phyloP scores from a whole-genome alignment of 2,888 invertebrate species.

The Lasioglossum figueresi region DNA sequence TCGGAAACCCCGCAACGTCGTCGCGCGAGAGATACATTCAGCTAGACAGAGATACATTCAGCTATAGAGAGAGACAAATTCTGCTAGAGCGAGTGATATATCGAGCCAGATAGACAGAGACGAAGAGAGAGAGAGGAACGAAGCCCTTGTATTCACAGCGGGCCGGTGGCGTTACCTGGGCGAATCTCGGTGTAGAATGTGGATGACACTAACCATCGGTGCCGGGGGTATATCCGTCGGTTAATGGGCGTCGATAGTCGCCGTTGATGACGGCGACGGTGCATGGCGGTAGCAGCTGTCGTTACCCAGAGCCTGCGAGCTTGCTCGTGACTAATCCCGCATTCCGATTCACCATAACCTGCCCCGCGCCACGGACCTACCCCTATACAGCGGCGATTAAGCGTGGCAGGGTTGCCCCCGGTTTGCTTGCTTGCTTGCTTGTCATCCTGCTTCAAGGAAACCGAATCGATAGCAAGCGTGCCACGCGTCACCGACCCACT shows the following conservation, averaged over 20 bases:
- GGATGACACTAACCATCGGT: constrained; percentile 60
- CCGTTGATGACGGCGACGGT: constrained; percentile 68
- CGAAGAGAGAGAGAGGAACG: constrained; percentile 27
- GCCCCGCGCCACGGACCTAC: constrained; percentile 62
- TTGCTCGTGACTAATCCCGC: constrained; percentile 80
- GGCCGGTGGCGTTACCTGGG: constrained; percentile 45
- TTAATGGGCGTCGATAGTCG: constrained; percentile 67
- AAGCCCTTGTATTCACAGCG: constrained; percentile 53
- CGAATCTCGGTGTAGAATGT: constrained; percentile 52
- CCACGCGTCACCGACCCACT: constrained; percentile 77
- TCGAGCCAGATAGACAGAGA: neutral
- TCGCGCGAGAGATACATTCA: neutral
- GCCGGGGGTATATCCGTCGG: constrained; percentile 57
- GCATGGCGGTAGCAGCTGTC: constrained; percentile 79
- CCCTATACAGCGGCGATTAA: constrained; percentile 76
- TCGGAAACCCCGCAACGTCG: constrained; percentile 58
- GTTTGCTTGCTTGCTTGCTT: constrained; percentile 59
- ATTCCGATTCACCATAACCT: constrained; percentile 78
- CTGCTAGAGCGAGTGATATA: neutral
- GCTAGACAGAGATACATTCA: neutral
- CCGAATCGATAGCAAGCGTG: constrained; percentile 78
- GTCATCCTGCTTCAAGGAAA: constrained; percentile 76
- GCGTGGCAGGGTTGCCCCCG: constrained; percentile 75
- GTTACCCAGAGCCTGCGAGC: constrained; percentile 78
- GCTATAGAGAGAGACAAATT: neutral